Conservation (phyloP, 2,888 invertebrate genomes). For the Sinelater perroti region DNA sequence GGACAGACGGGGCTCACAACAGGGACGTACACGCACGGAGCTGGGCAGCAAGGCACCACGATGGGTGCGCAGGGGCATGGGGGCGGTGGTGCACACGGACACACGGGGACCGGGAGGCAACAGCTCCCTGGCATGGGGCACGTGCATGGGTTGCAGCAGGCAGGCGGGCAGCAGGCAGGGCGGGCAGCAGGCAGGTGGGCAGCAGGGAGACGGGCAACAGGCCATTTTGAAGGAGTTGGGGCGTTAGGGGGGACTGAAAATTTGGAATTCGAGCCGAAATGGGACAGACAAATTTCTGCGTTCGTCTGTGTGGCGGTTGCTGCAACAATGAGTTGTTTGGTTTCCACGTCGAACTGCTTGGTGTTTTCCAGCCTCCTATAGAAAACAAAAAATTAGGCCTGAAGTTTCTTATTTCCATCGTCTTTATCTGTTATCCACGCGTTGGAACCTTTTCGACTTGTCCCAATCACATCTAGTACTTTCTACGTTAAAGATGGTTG, state of each 20-base stretch:
- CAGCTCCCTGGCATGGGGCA: conserved; percentile 17
- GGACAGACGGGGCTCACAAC: conserved; percentile 39
- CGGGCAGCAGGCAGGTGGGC: background rate
- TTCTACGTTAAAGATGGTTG: too few species aligned
- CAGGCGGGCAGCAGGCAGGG: background rate
- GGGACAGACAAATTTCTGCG: conserved; percentile 2
- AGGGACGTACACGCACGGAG: conserved; percentile 40
- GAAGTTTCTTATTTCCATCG: too few species aligned
- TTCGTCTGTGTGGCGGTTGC: conserved; percentile 13
- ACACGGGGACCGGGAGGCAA: conserved; percentile 43
- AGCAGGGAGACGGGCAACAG: background rate
- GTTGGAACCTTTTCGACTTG: too few species aligned
- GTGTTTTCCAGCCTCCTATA: too few species aligned
- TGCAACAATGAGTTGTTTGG: conserved; percentile 25
- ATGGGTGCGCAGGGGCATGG: conserved; percentile 43
- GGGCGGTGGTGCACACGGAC: conserved; percentile 42
- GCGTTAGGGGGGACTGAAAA: background rate
- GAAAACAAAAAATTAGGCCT: too few species aligned
- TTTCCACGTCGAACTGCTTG: conserved; percentile 9
- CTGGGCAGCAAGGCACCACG: conserved; percentile 43
- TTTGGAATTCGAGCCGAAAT: conserved; percentile 12
- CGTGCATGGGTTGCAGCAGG: background rate
- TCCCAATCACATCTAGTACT: too few species aligned
- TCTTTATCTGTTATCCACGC: too few species aligned
- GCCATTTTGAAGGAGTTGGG: background rate